phyloP scores from a whole-genome alignment of 2,888 invertebrate genomes.

The Morpho achilles region DNA sequence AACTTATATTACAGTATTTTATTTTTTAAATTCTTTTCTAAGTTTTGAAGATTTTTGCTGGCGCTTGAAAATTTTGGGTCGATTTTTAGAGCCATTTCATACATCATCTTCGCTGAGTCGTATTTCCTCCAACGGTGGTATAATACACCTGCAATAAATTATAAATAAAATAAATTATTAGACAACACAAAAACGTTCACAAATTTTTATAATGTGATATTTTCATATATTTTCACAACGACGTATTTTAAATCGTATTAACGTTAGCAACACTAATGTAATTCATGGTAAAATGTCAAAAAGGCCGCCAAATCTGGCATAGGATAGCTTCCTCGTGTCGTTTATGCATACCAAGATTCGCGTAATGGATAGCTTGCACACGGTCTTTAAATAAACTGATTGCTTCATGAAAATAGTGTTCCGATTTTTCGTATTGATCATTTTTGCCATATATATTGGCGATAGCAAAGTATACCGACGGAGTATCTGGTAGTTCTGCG shows the following conservation, averaged over 20 bases:
- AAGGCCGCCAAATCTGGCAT: too few relatives aligned
- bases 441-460: constrained; percentile 94
- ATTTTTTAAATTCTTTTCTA: constrained; percentile 35
- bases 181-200: too few relatives aligned
- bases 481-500: constrained; percentile 83
- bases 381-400: constrained; percentile 80
- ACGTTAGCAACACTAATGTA: too few relatives aligned
- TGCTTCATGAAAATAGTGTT: constrained; percentile 87
- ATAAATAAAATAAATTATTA: not conserved
- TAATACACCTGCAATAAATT: constrained; percentile 86
- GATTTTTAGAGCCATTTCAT: constrained; percentile 85
- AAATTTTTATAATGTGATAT: too few relatives aligned
- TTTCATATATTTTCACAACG: too few relatives aligned
- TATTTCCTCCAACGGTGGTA: constrained; percentile 94
- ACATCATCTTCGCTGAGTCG: constrained; percentile 85
- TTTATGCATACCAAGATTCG: constrained; percentile 87
- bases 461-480: constrained; percentile 90
- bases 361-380: constrained; percentile 88
- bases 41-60: constrained; percentile 80
- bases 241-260: too few relatives aligned
- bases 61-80: constrained; percentile 85
- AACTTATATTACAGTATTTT: constrained; percentile 13
- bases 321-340: too few relatives aligned
- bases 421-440: constrained; percentile 87
- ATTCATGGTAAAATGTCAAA: too few relatives aligned